Percentiles rank a stretch among this genome's conserved stretches.
These are phyloP conservation scores for Lerista edwardsae DNA, from an alignment of 2,797 vertebrate genomes.

Conservation along the genomic window DNA sequence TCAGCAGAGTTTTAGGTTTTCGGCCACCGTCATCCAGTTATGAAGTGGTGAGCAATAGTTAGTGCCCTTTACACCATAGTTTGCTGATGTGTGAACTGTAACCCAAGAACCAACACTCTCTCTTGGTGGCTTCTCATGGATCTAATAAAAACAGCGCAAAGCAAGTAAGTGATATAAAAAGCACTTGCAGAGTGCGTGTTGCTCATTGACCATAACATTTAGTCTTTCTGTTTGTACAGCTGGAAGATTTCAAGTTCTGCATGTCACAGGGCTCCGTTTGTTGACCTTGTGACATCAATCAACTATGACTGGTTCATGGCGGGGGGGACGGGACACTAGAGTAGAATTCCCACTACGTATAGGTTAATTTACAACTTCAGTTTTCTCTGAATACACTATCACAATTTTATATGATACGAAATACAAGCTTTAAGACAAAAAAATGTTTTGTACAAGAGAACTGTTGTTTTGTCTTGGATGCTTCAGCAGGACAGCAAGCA, in stretches of 20 bases:
- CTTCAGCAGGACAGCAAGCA: not conserved
- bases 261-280: slow-evolving; percentile 50
- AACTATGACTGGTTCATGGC: slow-evolving; percentile 38
- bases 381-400: slow-evolving; percentile 43
- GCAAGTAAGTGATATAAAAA: slow-evolving; percentile 10
- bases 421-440: not conserved
- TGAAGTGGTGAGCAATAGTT: not conserved
- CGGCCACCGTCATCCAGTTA: not conserved
- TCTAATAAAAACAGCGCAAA: slow-evolving; percentile 24
- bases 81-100: not conserved
- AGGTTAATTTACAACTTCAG: slow-evolving; percentile 32
- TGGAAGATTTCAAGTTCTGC: slow-evolving; percentile 60
- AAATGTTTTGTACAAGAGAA: not conserved
- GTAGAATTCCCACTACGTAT: slow-evolving; percentile 25
- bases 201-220: slow-evolving; percentile 3
- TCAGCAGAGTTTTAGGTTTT: not conserved
- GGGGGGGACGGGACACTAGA: slow-evolving; percentile 10
- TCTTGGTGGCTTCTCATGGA: not conserved
- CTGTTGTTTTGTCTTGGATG: not conserved
- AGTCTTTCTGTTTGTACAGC: slow-evolving; percentile 54
- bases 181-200: not conserved
- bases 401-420: not conserved
- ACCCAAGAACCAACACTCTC: not conserved
- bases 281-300: slow-evolving; percentile 63
- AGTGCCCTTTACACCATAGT: not conserved